A percentile compares a stretch with the other conserved stretches of the same genome.
These are phyloP conservation scores for Chelidonichthys spinosus DNA, from an alignment of 2,797 vertebrate genomes.

Conservation along the genomic window DNA sequence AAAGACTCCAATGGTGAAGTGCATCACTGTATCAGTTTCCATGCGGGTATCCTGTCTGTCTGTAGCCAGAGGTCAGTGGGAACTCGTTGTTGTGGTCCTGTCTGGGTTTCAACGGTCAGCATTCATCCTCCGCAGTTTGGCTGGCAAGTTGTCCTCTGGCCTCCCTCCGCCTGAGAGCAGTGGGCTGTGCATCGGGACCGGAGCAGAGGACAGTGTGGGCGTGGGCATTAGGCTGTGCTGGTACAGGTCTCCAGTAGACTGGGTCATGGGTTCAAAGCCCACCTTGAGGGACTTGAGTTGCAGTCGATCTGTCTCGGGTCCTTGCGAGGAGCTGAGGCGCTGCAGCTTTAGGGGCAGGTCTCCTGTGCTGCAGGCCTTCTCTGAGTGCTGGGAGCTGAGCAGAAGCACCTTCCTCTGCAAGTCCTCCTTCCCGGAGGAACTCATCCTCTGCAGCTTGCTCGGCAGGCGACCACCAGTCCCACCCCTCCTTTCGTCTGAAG, in stretches of 20 bases:
- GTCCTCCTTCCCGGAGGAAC: slow-evolving; percentile 84
- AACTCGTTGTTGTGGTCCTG: slow-evolving; percentile 5
- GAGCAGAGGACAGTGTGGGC: slow-evolving; percentile 60
- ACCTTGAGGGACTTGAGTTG: slow-evolving; percentile 85
- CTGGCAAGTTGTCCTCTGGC: slow-evolving; percentile 84
- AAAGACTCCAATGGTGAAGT: slow-evolving; percentile 18
- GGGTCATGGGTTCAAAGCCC: slow-evolving; percentile 85
- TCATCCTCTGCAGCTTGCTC: slow-evolving; percentile 89
- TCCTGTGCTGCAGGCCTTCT: slow-evolving; percentile 87
- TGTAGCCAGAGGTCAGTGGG: slow-evolving; percentile 4
- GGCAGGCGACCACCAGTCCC: slow-evolving; percentile 78
- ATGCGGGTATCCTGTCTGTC: slow-evolving; percentile 8
- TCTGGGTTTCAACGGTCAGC: slow-evolving; percentile 74
- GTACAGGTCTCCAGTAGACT: slow-evolving; percentile 84
- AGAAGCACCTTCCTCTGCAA: slow-evolving; percentile 85
- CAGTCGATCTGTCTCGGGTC: slow-evolving; percentile 73
- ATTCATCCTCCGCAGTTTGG: slow-evolving; percentile 85
- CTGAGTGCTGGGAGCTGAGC: slow-evolving; percentile 80
- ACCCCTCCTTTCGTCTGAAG: slow-evolving; percentile 72
- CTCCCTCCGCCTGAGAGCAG: slow-evolving; percentile 70
- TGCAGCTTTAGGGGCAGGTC: slow-evolving; percentile 89
- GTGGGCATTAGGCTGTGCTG: slow-evolving; percentile 69
- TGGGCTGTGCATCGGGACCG: slow-evolving; percentile 65
- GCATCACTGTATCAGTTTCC: slow-evolving; percentile 19
- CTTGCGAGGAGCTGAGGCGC: slow-evolving; percentile 81